Evolutionary conservation across 2,113 vertebrate species (phyloP), one percentile per base, ranked within the genome.

Genomic region (Pituophis catenifer): DNA sequence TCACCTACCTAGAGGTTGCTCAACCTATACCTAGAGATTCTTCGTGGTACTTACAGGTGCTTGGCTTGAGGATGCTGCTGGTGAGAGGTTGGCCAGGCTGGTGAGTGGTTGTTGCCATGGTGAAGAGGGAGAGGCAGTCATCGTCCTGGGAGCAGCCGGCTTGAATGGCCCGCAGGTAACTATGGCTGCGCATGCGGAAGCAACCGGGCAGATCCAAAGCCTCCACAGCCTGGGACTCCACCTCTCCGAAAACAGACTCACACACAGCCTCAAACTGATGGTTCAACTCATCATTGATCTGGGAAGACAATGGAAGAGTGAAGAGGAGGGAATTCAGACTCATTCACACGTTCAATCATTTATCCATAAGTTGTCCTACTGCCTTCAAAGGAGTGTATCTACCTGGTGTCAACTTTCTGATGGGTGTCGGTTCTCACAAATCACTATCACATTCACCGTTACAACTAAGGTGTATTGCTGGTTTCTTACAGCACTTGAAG

Each of bases 121-220:
- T 98, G 97, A 99, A 99, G 96, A 99, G 98, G 0, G 99, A 99
- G 96, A 99, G 98, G 97, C 99, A 99, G 97, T 99, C 99, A 0
- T 99, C 99, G 0, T 99, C 99, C 97, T 99, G 99, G 96, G 99
- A 99, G 96, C 99, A 99, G 96, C 99, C 99, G 0, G 99, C 99
- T 97, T 99, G 99, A 97, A 99, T 99, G 98, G 99, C 99, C 29
- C 99, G 98, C 94, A 99, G 98, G 97, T 99, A 99, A 98, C 99
- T 99, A 98, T 99, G 99, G 98, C 99, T 99, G 96, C 99, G 98
- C 96, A 99, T 99, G 94, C 99, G 99, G 97, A 99, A 99, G 96
- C 99, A 99, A 75, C 99, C 99, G 0, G 99, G 99, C 96, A 99
- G 98, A 96, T 99, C 99, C 97, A 99, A 96, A 8, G 99, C 99